A percentile compares a stretch with the other conserved stretches of the same genome.
Conservation (phyloP, 2,888 invertebrate genomes). For the Abrostola tripartita region DNA sequence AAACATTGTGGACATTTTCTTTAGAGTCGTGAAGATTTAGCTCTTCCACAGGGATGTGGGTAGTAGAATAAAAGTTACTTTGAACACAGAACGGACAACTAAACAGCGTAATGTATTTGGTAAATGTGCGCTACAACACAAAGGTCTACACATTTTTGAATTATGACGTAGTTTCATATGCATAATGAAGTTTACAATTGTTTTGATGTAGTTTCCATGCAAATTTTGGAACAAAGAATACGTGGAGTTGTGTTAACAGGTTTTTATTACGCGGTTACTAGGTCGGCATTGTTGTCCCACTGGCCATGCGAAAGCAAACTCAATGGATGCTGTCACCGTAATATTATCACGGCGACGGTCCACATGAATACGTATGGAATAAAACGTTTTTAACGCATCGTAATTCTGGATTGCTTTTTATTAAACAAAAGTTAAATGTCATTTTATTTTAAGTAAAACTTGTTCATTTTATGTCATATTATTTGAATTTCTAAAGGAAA, state of each 20-base stretch:
- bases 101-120: slow-evolving; percentile 37
- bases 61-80: slow-evolving; percentile 40
- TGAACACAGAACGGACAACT: slow-evolving; percentile 22
- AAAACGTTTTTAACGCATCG: too few relatives aligned
- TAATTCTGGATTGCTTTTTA: too few relatives aligned
- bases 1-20: slow-evolving; percentile 63
- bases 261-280: slow-evolving; percentile 21
- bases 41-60: slow-evolving; percentile 50
- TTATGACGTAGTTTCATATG: slow-evolving; percentile 33
- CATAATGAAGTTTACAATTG: slow-evolving; percentile 37
- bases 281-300: slow-evolving; percentile 4
- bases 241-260: slow-evolving; percentile 9
- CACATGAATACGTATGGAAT: too few relatives aligned
- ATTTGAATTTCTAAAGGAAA: too few relatives aligned
- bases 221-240: slow-evolving; percentile 36
- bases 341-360: too few relatives aligned
- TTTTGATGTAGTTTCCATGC: slow-evolving; percentile 47
- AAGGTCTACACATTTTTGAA: slow-evolving; percentile 40
- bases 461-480: too few relatives aligned
- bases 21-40: slow-evolving; percentile 64
- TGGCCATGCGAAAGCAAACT: background rate
- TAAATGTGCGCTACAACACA: slow-evolving; percentile 35
- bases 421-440: too few relatives aligned
- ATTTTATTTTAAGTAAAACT: too few relatives aligned
- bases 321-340: background rate